Percentiles rank a stretch among this genome's conserved stretches.
Evolutionary conservation across 2,113 vertebrate genomes (phyloP).

Genomic region (Alouatta palliata): DNA sequence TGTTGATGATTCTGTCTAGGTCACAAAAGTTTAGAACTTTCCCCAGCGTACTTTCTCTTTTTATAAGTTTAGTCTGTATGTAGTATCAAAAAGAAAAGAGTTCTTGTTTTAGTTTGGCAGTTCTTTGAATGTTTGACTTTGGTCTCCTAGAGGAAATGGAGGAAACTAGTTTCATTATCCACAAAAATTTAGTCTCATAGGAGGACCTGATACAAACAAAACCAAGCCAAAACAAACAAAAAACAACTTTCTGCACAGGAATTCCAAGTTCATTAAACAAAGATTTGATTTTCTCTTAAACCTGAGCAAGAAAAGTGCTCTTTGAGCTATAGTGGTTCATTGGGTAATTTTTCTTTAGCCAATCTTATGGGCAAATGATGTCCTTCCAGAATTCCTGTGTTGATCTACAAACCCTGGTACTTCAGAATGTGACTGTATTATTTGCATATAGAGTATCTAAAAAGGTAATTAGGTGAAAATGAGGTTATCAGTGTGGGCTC

Average conservation of each 20-base stretch:
- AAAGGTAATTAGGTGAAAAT: background rate
- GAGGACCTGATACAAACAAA: background rate
- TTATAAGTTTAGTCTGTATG: background rate
- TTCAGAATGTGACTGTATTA: background rate
- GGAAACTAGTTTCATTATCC: background rate
- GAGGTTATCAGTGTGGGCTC: background rate
- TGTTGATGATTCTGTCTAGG: background rate
- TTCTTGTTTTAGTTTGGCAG: background rate
- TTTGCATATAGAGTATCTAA: background rate
- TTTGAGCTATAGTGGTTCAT: background rate
- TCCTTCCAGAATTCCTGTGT: background rate
- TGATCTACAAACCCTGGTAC: background rate
- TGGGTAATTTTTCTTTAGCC: background rate
- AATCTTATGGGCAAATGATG: background rate
- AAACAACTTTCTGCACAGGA: background rate
- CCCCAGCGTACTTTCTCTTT: background rate
- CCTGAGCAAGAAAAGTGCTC: background rate
- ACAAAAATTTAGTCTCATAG: background rate
- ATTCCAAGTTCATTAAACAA: background rate
- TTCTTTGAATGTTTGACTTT: background rate
- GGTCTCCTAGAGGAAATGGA: background rate
- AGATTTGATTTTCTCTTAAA: conserved; percentile 17
- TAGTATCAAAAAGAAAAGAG: background rate
- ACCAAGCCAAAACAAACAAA: background rate
- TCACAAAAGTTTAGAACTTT: background rate